phyloP scores from a whole-genome alignment of 2,888 invertebrate species.

The Theodoxus fluviatilis region DNA sequence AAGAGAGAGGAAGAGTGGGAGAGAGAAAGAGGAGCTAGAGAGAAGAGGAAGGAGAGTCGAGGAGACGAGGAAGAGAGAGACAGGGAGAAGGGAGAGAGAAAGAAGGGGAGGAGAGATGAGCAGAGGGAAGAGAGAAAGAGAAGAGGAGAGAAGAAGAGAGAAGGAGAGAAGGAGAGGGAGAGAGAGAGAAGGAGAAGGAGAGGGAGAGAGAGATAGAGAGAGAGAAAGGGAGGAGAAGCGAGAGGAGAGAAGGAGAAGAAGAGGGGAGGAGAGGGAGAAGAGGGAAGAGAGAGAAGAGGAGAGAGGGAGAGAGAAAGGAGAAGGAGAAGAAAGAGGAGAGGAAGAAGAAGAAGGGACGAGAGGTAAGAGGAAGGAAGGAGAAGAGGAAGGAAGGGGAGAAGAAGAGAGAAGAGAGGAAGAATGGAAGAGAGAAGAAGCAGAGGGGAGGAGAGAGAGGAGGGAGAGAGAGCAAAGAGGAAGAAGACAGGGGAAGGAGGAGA shows the following conservation, averaged over 20 bases:
- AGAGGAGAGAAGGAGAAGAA: slow-evolving; percentile 8
- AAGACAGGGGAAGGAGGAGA: no score
- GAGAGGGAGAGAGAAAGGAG: slow-evolving; percentile 1
- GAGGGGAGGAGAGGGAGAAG: slow-evolving; percentile 11
- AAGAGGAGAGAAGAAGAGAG: neutral
- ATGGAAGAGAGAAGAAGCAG: no score
- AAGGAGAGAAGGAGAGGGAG: neutral
- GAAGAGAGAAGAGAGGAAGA: no score
- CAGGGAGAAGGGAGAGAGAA: neutral
- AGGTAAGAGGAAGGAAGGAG: no score
- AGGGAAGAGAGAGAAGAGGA: slow-evolving; percentile 11
- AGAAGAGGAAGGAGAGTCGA: neutral
- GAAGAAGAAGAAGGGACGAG: no score
- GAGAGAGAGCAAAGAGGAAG: no score
- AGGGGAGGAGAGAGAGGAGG: no score
- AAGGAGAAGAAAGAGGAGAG: neutral
- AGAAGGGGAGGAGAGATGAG: neutral
- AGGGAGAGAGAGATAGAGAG: neutral
- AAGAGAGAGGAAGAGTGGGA: neutral
- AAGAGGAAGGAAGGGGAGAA: no score
- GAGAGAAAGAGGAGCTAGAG: neutral
- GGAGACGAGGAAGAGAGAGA: neutral
- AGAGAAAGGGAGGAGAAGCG: neutral
- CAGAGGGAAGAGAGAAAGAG: no score
- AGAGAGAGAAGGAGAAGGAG: neutral